Evolutionary conservation across 2,888 invertebrate species (phyloP), one percentile per base, ranked within the genome.

Genomic region (Mesochorus sp.): DNA sequence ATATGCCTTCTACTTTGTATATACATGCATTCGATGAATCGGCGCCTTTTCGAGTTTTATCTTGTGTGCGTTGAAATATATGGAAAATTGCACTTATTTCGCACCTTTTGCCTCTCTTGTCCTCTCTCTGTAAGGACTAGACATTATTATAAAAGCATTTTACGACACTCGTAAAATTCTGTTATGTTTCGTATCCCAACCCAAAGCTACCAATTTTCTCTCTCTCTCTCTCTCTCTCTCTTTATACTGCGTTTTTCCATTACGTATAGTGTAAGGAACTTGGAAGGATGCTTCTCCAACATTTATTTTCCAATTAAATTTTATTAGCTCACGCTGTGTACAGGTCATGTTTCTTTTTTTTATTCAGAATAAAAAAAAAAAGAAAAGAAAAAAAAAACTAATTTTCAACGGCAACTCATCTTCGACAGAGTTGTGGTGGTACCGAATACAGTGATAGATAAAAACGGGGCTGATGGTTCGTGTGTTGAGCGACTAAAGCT

Each of bases 91-190:
- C n/a, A n/a, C n/a, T 62, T 47, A 62, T 62, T 31, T 39, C 44
- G 42, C 26, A n/a, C 14, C 1, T 39, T 37, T 10, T 26, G 17
- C 67, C 8, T 26, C 37, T 12, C 24, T 17, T 6, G 34, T 4
- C 12, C 28, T 19, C 31, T 55, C 42, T 26, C 26, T 10, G 34
- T n/a, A n/a, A 62, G 61, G 76, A n/a, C n/a, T n/a, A n/a, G 37
- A 39, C 67, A 67, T 72, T 76, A 61, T 66, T 53, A n/a, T 53
- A 31, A 21, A 26, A 37, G 66, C 37, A 55, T 34, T 72, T 76
- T 67, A 76, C 53, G 67, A n/a, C 51, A 49, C 34, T 76, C 76
- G 72, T 72, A 67, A 72, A 72, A 55, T 47, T n/a, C 21, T 53
- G 66, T 67, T 55, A 72, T 31, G 47, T 31, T 72, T 55, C 37